Conservation (phyloP, 1,140 invertebrate genomes). For the Sarcophaga peregrina region DNA sequence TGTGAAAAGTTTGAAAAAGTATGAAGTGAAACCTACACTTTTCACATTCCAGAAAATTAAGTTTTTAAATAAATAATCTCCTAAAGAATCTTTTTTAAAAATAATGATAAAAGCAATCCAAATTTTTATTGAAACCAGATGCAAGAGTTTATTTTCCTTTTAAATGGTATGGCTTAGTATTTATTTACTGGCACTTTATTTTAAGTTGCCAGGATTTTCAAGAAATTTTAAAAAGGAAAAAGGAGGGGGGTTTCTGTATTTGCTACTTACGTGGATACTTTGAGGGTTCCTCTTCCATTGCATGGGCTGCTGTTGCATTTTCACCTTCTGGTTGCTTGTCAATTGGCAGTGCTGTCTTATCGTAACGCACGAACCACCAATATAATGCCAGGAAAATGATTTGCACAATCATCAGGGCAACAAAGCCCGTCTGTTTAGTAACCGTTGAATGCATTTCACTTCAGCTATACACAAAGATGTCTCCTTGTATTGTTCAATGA, state of each 20-base stretch:
- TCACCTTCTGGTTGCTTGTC: slow-evolving; percentile 53
- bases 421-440: slow-evolving; percentile 61
- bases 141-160: no score
- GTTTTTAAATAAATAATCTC: no score
- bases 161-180: no score
- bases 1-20: no score
- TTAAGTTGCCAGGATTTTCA: no score
- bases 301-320: slow-evolving; percentile 49
- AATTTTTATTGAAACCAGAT: no score
- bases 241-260: not conserved
- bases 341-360: slow-evolving; percentile 55
- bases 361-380: slow-evolving; percentile 66
- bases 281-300: slow-evolving; percentile 58
- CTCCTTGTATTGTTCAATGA: not conserved
- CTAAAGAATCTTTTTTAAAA: no score
- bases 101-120: no score
- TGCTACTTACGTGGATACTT: slow-evolving; percentile 65
- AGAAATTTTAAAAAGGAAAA: no score
- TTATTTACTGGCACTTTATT: no score
- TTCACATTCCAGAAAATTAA: no score
- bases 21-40: no score
- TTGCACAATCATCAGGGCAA: slow-evolving; percentile 65
- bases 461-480: not conserved
- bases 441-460: slow-evolving; percentile 62
- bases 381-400: slow-evolving; percentile 64